These are phyloP conservation scores for Cataglyphis hispanica DNA, from an alignment of 1,140 invertebrate species.

Conservation along the genomic window DNA sequence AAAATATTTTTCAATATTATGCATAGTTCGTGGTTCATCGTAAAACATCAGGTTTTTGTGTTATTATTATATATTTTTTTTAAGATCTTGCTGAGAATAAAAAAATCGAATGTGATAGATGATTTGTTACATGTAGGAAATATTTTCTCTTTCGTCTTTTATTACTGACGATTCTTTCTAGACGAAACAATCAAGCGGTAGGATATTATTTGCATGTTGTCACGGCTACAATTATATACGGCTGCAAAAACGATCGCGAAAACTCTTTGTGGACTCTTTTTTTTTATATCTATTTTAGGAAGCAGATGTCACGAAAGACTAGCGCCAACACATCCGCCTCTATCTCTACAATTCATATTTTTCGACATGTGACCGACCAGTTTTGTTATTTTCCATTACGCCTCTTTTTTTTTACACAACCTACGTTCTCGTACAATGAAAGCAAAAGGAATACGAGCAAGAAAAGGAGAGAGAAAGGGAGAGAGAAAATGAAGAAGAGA, in stretches of 20 bases:
- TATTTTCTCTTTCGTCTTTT: constrained; percentile 18
- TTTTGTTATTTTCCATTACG: constrained; percentile 64
- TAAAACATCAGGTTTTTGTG: not conserved
- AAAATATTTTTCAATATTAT: constrained; percentile 21
- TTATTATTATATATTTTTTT: constrained; percentile 1
- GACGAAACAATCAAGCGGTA: constrained; percentile 13
- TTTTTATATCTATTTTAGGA: constrained; percentile 65
- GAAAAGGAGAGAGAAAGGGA: constrained; percentile 57
- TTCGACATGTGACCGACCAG: constrained; percentile 70
- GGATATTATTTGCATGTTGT: constrained; percentile 30
- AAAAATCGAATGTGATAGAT: not conserved
- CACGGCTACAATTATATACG: constrained; percentile 49
- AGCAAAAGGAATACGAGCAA: constrained; percentile 69
- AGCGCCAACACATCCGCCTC: constrained; percentile 62
- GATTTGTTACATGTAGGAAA: constrained; percentile 31
- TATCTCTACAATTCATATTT: constrained; percentile 77
- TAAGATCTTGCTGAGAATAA: constrained; percentile 26
- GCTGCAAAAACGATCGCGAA: constrained; percentile 39
- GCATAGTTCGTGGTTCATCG: not conserved
- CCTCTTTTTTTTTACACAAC: constrained; percentile 38
- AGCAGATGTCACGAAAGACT: constrained; percentile 71
- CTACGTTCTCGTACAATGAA: constrained; percentile 64
- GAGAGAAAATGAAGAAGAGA: constrained; percentile 67
- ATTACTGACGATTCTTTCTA: constrained; percentile 1
- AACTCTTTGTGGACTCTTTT: constrained; percentile 50